Base-by-base conservation (phyloP, 2,888 invertebrate genomes). In the Leptopilina drosophilae region DNA sequence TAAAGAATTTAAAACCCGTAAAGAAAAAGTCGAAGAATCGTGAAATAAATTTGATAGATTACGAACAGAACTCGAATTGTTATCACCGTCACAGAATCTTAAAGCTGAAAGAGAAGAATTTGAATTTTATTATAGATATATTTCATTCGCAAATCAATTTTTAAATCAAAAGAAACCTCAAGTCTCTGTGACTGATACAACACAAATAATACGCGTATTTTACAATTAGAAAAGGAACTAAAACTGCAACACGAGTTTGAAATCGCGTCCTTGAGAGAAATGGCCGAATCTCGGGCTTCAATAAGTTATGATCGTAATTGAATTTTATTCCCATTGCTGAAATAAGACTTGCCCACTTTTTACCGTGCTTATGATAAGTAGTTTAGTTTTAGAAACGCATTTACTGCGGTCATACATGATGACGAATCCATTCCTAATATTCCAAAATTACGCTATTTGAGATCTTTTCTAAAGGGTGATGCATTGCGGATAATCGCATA, bases 341-440 rank as follows among this genome's bases (percentile, higher is more conserved):
- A 59, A 59, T 59, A 15, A n/a, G 59, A 59, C 6, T n/a, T 59
- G n/a, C 59, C 59, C 59, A 59, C 59, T 59, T 59, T 59, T 59
- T 59, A 15, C 59, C 15, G 59, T 5, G 59, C 59, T 2, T 59
- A 59, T 59, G 59, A n/a, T 6, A 15, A 59, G 4, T 59, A 15
- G 59, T 3, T 59, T 1, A 59, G 59, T n/a, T 59, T 59, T n/a
- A 59, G 14, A 59, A 15, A 59, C 4, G n/a, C 59, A 4, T 59
- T 59, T 59, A 5, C n/a, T 5, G 59, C 59, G 3, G n/a, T 59
- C 2, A 59, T 59, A 5, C 59, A 59, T n/a, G 59, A 59, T 4
- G 59, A 59, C n/a, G 59, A 59, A 59, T n/a, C 59, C 3, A 14
- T 59, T 4, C 59, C 59, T 6, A n/a, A 14, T n/a, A 59, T 59